phyloP scores from a whole-genome alignment of 2,113 vertebrate genomes.

The Saimiri boliviensis region DNA sequence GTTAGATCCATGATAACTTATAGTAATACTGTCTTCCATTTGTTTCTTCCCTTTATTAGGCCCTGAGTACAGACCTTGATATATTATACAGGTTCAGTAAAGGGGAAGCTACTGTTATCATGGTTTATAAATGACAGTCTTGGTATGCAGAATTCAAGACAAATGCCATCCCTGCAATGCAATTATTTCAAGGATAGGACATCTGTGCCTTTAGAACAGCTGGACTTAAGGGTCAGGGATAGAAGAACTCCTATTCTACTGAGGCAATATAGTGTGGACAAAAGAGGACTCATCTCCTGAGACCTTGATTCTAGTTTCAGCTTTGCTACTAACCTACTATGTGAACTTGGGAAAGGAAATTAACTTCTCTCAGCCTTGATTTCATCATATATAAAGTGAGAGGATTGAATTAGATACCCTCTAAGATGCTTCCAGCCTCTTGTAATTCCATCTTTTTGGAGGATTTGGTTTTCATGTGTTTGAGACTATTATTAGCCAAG shows the following conservation, averaged over 20 bases:
- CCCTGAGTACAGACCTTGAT: neutral
- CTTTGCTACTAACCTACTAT: neutral
- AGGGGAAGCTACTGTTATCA: neutral
- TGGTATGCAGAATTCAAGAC: neutral
- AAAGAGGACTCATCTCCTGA: neutral
- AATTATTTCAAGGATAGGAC: neutral
- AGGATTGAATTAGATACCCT: neutral
- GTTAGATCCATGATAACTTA: neutral
- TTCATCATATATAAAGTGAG: neutral
- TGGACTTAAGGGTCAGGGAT: neutral
- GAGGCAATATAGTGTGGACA: neutral
- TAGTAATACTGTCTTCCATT: neutral
- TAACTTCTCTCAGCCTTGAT: neutral
- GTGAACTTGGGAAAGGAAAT: neutral
- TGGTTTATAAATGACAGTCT: neutral
- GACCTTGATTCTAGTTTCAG: neutral
- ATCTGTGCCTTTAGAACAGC: neutral
- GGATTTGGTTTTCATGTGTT: slow-evolving; percentile 24
- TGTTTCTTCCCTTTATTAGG: neutral
- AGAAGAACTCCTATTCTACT: neutral
- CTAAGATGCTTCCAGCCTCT: neutral
- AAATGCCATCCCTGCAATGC: rapidly evolving
- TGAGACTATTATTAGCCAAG: slow-evolving; percentile 2
- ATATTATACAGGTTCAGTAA: neutral
- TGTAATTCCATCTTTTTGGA: neutral